phyloP scores from a whole-genome alignment of 2,888 invertebrate species.

The Lissocephala sabroskyi region DNA sequence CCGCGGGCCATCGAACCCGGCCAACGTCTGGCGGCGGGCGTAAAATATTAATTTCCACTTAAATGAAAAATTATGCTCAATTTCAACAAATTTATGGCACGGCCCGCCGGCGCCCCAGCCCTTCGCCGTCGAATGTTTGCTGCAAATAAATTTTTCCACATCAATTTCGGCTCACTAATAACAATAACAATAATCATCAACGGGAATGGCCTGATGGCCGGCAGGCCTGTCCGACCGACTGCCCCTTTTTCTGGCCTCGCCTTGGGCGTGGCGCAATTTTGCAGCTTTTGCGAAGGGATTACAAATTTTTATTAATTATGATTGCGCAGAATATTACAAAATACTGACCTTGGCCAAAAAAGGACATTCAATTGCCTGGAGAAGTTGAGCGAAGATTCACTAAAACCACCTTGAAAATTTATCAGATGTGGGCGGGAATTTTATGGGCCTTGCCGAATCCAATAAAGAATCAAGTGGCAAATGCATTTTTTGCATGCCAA shows the following conservation, averaged over 20 bases:
- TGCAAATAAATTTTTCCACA: conserved; percentile 49
- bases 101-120: conserved; percentile 3
- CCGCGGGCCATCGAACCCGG: background rate
- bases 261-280: conserved; percentile 14
- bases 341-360: too few species aligned
- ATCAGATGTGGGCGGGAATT: too few species aligned
- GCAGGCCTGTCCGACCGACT: too few species aligned
- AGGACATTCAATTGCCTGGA: too few species aligned
- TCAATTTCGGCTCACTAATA: conserved; percentile 54
- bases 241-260: background rate
- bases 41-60: conserved; percentile 64
- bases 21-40: conserved; percentile 13
- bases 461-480: too few species aligned
- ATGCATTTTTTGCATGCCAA: too few species aligned
- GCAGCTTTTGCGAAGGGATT: conserved; percentile 47
- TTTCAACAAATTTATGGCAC: conserved; percentile 46
- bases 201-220: conserved; percentile 25
- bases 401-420: too few species aligned
- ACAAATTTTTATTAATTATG: conserved; percentile 58
- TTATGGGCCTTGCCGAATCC: too few species aligned
- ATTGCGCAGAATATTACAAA: too few species aligned
- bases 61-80: conserved; percentile 64
- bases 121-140: too few species aligned
- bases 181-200: conserved; percentile 58
- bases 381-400: too few species aligned